Conservation (phyloP, 2,113 vertebrate genomes). For the Eudyptes chrysolophus region DNA sequence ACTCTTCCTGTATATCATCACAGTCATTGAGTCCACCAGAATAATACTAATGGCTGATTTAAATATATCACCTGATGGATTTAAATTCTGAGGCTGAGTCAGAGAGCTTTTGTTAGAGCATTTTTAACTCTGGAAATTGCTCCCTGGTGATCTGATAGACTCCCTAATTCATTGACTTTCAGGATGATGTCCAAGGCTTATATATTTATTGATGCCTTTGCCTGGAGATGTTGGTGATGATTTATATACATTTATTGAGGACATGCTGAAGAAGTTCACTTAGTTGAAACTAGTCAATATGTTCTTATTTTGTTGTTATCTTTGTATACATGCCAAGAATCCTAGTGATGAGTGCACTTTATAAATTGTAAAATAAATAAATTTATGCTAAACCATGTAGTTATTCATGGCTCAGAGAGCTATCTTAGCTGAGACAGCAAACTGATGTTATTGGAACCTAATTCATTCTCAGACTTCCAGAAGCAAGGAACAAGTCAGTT, state of each 20-base stretch:
- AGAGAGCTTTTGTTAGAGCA: background rate
- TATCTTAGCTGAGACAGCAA: conserved; percentile 65
- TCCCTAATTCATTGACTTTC: background rate
- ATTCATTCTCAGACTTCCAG: conserved; percentile 52
- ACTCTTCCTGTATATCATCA: fast-evolving
- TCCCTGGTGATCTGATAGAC: background rate
- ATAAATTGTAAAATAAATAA: conserved; percentile 57
- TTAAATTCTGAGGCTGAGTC: background rate
- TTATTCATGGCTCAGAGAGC: conserved; percentile 40
- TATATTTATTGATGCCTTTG: background rate
- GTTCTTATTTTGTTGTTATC: conserved; percentile 33
- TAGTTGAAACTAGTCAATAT: conserved; percentile 25
- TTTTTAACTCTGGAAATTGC: background rate
- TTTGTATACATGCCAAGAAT: conserved; percentile 25
- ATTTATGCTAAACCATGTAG: conserved; percentile 46
- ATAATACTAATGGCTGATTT: background rate
- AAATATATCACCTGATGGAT: background rate
- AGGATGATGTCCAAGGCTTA: background rate
- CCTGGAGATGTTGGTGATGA: background rate
- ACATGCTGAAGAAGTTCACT: conserved; percentile 5
- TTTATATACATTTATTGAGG: conserved; percentile 13
- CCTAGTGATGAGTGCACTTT: conserved; percentile 8
- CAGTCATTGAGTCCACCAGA: background rate
- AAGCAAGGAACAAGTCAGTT: conserved; percentile 43
- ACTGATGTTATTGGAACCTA: conserved; percentile 36